Conservation (phyloP, 2,797 vertebrate species). For the Emydoidea blandingii region DNA sequence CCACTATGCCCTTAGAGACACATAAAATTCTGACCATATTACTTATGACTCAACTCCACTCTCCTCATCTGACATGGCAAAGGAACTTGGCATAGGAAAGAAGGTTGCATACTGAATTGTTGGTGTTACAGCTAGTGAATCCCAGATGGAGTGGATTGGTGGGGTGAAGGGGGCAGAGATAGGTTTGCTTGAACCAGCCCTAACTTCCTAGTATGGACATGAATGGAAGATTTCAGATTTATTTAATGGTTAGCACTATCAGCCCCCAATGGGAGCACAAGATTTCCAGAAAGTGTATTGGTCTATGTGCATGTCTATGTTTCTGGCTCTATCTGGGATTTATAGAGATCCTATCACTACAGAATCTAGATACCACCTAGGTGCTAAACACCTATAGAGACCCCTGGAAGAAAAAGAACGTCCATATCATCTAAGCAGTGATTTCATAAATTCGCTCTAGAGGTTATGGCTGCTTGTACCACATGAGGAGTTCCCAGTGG, state of each 20-base stretch:
- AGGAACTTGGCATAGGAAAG: not conserved
- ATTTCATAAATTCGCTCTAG: conserved; percentile 12
- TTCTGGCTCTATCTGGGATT: not conserved
- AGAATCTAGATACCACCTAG: not conserved
- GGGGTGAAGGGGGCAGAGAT: too few relatives aligned
- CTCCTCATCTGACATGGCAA: fast-evolving
- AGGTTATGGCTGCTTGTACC: not conserved
- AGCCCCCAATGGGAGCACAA: not conserved
- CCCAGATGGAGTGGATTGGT: not conserved
- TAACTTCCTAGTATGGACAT: not conserved
- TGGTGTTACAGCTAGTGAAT: not conserved
- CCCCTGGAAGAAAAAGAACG: not conserved
- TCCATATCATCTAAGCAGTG: not conserved
- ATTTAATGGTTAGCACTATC: not conserved
- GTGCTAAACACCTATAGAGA: not conserved
- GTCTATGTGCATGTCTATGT: not conserved
- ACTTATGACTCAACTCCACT: not conserved
- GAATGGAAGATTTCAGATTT: not conserved
- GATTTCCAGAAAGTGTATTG: not conserved
- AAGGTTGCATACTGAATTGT: too few relatives aligned
- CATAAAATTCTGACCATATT: not conserved
- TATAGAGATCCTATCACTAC: not conserved
- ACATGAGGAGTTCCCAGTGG: not conserved
- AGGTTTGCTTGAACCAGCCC: not conserved
- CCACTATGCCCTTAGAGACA: fast-evolving